These are phyloP conservation scores for Budorcas taxicolor DNA, from an alignment of 2,113 vertebrate genomes.

Conservation along the genomic window DNA sequence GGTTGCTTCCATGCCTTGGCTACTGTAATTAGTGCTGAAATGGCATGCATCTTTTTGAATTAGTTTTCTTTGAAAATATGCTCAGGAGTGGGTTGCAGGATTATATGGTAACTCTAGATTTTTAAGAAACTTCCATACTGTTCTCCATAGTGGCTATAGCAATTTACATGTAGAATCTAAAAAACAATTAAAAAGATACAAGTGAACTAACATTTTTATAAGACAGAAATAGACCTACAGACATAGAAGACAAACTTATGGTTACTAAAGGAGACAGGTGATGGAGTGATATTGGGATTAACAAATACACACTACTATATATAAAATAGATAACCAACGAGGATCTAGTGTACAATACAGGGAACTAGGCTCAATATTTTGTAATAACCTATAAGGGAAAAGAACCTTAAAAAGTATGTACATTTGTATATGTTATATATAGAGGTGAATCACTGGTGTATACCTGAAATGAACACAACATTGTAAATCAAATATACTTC, in stretches of 20 bases:
- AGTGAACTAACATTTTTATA: not conserved
- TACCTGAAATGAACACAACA: not conserved
- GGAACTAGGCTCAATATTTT: not conserved
- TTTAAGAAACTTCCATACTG: not conserved
- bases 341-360: not conserved
- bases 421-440: not conserved
- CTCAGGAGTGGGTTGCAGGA: not conserved
- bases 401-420: not conserved
- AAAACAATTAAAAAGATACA: not conserved
- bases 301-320: not conserved
- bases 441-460: not conserved
- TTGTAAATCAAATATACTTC: not conserved
- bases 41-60: not conserved
- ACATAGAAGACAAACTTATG: not conserved
- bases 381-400: not conserved
- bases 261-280: not conserved
- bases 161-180: not conserved
- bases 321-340: not conserved
- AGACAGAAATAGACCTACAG: not conserved
- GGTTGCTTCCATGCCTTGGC: not conserved
- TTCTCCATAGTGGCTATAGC: not conserved
- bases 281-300: not conserved
- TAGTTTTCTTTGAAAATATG: not conserved
- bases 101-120: not conserved
- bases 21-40: not conserved